phyloP scores from a whole-genome alignment of 2,113 vertebrate genomes.

The Lagenorhynchus albirostris region DNA sequence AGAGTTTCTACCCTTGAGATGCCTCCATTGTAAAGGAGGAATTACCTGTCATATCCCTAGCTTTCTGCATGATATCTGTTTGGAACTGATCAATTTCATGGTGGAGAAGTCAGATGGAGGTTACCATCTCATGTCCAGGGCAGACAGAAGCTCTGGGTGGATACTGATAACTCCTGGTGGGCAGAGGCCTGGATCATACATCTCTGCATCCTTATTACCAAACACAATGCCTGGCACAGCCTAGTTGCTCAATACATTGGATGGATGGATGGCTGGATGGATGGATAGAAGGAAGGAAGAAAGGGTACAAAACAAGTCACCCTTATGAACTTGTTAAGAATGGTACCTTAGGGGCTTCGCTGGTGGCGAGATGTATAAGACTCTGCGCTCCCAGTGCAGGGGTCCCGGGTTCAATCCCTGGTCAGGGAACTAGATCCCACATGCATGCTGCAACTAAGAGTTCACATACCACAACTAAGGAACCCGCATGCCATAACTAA shows the following conservation, averaged over 20 bases:
- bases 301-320: background rate
- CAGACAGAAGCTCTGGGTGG: background rate
- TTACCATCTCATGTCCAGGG: background rate
- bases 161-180: background rate
- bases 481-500: too few relatives aligned
- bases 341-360: background rate
- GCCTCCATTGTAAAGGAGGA: background rate
- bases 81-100: background rate
- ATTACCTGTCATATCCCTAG: background rate
- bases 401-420: too few relatives aligned
- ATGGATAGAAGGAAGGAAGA: background rate
- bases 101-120: background rate
- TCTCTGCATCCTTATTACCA: background rate
- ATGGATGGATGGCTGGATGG: background rate
- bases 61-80: too few relatives aligned
- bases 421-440: too few relatives aligned
- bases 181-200: accelerated
- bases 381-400: too few relatives aligned
- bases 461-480: too few relatives aligned
- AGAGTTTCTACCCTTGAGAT: background rate
- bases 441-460: too few relatives aligned
- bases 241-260: background rate
- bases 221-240: background rate
- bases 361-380: too few relatives aligned
- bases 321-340: background rate